Evolutionary conservation across 2,797 vertebrate genomes (phyloP).

Genomic region (Hemibagrus guttatus): DNA sequence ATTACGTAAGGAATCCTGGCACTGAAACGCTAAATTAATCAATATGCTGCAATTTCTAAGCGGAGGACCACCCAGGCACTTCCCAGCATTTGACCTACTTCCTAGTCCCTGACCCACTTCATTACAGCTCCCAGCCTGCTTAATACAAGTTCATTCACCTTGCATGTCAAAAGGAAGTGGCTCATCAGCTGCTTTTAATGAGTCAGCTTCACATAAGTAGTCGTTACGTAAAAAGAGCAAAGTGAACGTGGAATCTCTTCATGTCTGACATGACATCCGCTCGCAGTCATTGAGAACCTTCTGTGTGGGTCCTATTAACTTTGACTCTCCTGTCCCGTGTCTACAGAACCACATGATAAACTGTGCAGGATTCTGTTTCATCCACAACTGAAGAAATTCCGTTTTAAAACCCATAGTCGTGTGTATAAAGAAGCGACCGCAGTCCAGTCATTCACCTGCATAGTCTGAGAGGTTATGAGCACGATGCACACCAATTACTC

Average conservation of each 20-base stretch:
- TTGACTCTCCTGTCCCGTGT: no score
- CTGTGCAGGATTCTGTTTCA: neutral
- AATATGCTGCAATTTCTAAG: slow-evolving; percentile 5
- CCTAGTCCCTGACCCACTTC: neutral
- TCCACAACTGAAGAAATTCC: neutral
- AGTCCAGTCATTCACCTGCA: neutral
- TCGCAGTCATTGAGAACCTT: neutral
- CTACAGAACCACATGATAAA: neutral
- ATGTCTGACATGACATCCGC: neutral
- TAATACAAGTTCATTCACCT: slow-evolving; percentile 20
- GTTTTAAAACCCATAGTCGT: slow-evolving; percentile 1
- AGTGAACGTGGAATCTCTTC: neutral
- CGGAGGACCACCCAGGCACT: neutral
- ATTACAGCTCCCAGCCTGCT: neutral
- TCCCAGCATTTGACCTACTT: slow-evolving; percentile 22
- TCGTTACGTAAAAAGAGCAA: neutral
- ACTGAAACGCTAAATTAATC: neutral
- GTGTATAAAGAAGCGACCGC: neutral
- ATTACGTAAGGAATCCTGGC: slow-evolving; percentile 24
- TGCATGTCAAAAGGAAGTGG: slow-evolving; percentile 4
- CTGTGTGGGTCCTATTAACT: neutral
- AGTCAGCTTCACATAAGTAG: neutral
- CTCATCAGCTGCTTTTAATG: neutral
- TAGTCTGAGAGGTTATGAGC: neutral
- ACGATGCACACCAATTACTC: neutral